Conservation (phyloP, 2,113 vertebrate genomes). For the Spheniscus mendiculus region DNA sequence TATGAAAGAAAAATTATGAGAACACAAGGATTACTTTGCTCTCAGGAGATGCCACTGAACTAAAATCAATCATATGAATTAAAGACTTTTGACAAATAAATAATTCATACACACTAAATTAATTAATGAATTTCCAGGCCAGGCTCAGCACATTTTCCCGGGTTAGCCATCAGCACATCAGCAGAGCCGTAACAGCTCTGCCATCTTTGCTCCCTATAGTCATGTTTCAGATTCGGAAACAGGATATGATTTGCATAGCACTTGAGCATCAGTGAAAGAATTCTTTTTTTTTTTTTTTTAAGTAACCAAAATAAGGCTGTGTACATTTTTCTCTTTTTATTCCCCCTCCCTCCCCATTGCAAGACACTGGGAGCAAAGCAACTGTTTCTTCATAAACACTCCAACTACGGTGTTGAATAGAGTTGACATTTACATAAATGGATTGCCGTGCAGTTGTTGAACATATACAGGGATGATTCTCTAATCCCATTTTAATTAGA, state of each 20-base stretch:
- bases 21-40: conserved; percentile 47
- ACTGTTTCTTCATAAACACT: conserved; percentile 71
- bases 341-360: neutral
- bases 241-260: neutral
- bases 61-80: conserved; percentile 80
- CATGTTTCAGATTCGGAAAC: conserved; percentile 33
- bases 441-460: conserved; percentile 86
- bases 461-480: conserved; percentile 87
- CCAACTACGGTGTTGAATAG: conserved; percentile 75
- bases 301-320: neutral
- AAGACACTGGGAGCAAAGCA: conserved; percentile 34
- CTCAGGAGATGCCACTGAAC: conserved; percentile 35
- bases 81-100: conserved; percentile 80
- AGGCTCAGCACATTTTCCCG: neutral
- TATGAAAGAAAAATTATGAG: conserved; percentile 51
- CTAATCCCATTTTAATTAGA: conserved; percentile 99
- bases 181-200: neutral
- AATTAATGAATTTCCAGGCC: conserved; percentile 74
- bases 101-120: conserved; percentile 79
- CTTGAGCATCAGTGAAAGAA: neutral
- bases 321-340: neutral
- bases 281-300: neutral
- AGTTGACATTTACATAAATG: conserved; percentile 90
- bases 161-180: neutral
- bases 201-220: conserved; percentile 1